A percentile compares a stretch with the other conserved stretches of the same genome.
Conservation (phyloP, 2,113 vertebrate species). For the Chrysochloris asiatica region DNA sequence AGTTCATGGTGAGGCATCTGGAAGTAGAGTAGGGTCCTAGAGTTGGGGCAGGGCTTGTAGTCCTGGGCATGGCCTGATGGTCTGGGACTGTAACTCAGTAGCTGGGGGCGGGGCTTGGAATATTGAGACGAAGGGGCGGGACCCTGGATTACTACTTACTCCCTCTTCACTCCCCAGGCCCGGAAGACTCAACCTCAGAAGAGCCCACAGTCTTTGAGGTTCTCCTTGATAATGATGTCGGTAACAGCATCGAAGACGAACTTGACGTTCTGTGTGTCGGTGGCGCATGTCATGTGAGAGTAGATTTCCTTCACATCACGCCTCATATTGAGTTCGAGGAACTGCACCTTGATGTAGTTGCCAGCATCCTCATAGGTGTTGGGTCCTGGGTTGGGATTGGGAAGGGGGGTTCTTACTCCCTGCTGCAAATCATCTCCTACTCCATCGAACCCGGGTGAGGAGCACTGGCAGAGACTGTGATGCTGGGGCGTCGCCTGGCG, state of each 20-base stretch:
- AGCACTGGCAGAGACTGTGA: too few relatives aligned
- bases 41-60: neutral
- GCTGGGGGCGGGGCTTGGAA: too few relatives aligned
- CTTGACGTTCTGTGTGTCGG: conserved; percentile 98
- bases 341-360: conserved; percentile 97
- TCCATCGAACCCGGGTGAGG: accelerated
- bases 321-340: conserved; percentile 95
- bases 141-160: too few relatives aligned
- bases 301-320: conserved; percentile 97
- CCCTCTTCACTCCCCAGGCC: neutral
- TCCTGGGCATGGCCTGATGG: neutral
- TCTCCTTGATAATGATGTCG: conserved; percentile 99
- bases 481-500: conserved; percentile 3
- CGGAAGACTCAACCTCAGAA: conserved; percentile 85
- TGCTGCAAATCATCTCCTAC: accelerated
- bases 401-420: too few relatives aligned
- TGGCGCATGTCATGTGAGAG: conserved; percentile 99
- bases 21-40: neutral
- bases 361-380: conserved; percentile 97
- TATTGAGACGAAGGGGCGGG: too few relatives aligned
- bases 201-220: conserved; percentile 98
- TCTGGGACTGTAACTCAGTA: accelerated
- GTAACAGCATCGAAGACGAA: conserved; percentile 99
- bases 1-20: neutral
- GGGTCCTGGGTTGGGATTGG: conserved; percentile 86